Base-by-base conservation (phyloP, 1,140 invertebrate species). In the Zaprionus taronus region DNA sequence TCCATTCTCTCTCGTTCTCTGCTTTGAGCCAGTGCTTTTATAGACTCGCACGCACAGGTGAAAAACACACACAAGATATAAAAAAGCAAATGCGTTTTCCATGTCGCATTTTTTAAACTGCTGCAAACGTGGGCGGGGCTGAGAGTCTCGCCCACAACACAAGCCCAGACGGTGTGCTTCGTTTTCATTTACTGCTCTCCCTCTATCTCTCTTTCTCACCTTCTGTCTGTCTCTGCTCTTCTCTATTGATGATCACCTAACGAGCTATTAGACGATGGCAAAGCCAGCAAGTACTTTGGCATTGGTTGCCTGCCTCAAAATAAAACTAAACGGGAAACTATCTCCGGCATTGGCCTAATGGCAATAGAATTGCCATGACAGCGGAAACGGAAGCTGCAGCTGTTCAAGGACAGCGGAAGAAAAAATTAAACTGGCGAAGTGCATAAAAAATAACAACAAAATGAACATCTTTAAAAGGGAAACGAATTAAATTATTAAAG, bases 11-110 rank as follows among this genome's bases (percentile, higher is more conserved):
- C n/a, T 44, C 24, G 36, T 63, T 67, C 64, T 44, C 28, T 62
- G 36, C 26, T 67, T 51, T 64, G 61, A 66, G 38, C 7, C 56
- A 56, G 66, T 51, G 72, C 55, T 55, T 67, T 49, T 24, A 55
- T 38, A 41, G 34, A 15, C 53, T 56, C 12, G 7, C 60, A 62
- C 24, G 24, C 22, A 17, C 22, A 80, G 81, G 31, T 79, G 65
- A 38, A 62, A 55, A 34, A 17, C 65, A 55, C 44, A 14, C 65
- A 63, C 49, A 47, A 47, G n/a, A 51, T 28, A 56, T 53, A 49
- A 26, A 80, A 68, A 70, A 68, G 49, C 65, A 80, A 80, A 80
- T 80, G 78, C 75, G 75, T 80, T 80, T 78, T 77, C 66, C 78
- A 78, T 80, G 78, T 80, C 69, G 61, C 65, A 55, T 70, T 65